A percentile compares a stretch with the other conserved stretches of the same genome.
Evolutionary conservation across 2,113 vertebrate genomes (phyloP).

Genomic region (Edolisoma coerulescens): DNA sequence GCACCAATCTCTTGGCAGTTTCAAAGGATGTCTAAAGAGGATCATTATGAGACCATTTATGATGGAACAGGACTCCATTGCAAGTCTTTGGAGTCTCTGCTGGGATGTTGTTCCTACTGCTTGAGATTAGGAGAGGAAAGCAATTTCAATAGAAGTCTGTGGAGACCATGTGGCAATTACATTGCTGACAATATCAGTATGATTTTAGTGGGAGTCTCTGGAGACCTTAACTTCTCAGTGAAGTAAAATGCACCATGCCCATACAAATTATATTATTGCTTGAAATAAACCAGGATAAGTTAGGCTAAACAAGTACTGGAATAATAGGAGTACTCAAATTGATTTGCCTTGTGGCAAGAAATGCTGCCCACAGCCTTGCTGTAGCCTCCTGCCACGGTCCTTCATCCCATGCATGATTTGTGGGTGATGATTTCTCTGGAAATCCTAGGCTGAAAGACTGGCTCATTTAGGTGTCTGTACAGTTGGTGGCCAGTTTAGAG

Average conservation of each 20-base stretch:
- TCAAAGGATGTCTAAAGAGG: slow-evolving; percentile 63
- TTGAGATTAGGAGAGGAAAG: slow-evolving; percentile 66
- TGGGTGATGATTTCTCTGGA: neutral
- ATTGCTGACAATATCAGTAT: slow-evolving; percentile 52
- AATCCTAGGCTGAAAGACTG: neutral
- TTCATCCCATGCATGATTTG: neutral
- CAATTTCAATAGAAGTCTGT: slow-evolving; percentile 63
- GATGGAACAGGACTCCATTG: slow-evolving; percentile 57
- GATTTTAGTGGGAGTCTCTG: slow-evolving; percentile 42
- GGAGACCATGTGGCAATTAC: slow-evolving; percentile 61
- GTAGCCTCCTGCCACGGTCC: accelerated
- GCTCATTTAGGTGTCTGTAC: neutral
- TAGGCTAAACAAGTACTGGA: neutral
- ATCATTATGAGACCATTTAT: slow-evolving; percentile 59
- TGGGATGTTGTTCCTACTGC: slow-evolving; percentile 61
- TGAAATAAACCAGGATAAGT: slow-evolving; percentile 23
- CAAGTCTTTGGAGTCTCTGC: slow-evolving; percentile 58
- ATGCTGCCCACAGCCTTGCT: neutral
- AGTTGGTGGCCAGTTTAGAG: neutral
- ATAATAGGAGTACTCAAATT: neutral
- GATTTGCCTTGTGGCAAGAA: neutral
- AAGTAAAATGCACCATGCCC: slow-evolving; percentile 34
- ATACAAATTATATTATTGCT: slow-evolving; percentile 54
- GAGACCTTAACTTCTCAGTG: slow-evolving; percentile 36
- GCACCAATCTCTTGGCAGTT: slow-evolving; percentile 63